Percentiles rank a stretch among this genome's conserved stretches.
These are phyloP conservation scores for Thera britannica DNA, from an alignment of 2,888 invertebrate species.

Conservation along the genomic window DNA sequence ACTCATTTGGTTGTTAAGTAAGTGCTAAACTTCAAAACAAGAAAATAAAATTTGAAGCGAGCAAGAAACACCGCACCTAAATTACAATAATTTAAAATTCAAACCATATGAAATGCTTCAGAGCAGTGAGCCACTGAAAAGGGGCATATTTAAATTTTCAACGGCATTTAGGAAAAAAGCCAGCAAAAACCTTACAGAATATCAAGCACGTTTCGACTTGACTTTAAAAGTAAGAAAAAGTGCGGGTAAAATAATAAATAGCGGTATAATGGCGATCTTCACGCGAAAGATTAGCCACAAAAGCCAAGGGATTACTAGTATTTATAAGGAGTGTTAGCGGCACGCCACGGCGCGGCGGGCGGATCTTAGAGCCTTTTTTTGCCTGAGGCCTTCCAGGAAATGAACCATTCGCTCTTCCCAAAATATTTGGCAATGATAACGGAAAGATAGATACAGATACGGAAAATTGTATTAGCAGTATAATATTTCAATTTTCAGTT, in stretches of 20 bases:
- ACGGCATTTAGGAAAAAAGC: constrained; percentile 57
- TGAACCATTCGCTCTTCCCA: constrained; percentile 44
- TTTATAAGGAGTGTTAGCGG: constrained; percentile 81
- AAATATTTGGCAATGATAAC: constrained; percentile 43
- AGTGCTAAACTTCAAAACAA: constrained; percentile 26
- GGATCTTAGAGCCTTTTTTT: constrained; percentile 53
- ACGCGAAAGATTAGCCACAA: constrained; percentile 83
- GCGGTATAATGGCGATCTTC: constrained; percentile 82
- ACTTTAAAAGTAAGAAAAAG: constrained; percentile 77
- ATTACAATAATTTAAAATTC: constrained; percentile 76
- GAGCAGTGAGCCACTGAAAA: constrained; percentile 65
- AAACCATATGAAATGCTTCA: constrained; percentile 72
- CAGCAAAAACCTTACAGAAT: constrained; percentile 62
- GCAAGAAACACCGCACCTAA: constrained; percentile 57
- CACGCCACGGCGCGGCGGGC: constrained; percentile 61
- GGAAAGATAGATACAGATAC: constrained; percentile 32
- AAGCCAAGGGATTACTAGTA: constrained; percentile 82
- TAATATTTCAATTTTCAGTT: constrained; percentile 7
- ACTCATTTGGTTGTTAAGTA: constrained; percentile 5
- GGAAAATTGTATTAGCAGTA: constrained; percentile 21
- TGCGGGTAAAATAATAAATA: constrained; percentile 80
- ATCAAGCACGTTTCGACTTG: constrained; percentile 72
- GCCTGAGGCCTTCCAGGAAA: constrained; percentile 49
- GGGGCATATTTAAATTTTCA: constrained; percentile 73
- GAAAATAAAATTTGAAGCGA: constrained; percentile 48